phyloP scores from a whole-genome alignment of 2,113 vertebrate genomes.

The Alectura lathami region DNA sequence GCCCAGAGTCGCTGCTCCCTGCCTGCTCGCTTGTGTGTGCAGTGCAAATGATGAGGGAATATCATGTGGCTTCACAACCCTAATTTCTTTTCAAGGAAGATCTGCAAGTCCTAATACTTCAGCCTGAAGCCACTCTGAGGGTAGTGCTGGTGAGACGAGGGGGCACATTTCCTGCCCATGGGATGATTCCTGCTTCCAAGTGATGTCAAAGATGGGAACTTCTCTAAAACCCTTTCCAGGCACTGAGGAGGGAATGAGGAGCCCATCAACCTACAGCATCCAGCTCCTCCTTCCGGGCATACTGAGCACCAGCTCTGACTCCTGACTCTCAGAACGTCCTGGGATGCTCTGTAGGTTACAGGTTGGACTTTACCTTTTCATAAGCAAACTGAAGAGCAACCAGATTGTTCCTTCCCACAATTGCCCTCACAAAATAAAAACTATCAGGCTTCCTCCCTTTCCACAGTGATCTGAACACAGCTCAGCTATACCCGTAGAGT shows the following conservation, averaged over 20 bases:
- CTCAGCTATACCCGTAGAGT: background rate
- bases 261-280: background rate
- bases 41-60: background rate
- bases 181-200: background rate
- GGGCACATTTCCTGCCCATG: background rate
- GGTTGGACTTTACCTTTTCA: background rate
- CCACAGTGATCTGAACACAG: background rate
- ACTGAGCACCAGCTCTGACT: background rate
- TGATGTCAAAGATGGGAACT: background rate
- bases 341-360: background rate
- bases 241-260: rapidly evolving
- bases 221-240: background rate
- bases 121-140: background rate
- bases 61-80: background rate
- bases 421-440: background rate
- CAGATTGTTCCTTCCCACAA: background rate
- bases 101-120: background rate
- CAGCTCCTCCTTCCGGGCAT: background rate
- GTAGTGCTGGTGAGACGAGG: background rate
- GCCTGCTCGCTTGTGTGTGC: background rate
- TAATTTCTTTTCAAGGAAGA: background rate
- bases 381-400: background rate
- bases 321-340: rapidly evolving
- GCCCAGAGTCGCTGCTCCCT: background rate
- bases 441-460: background rate